Conservation (phyloP, 2,888 invertebrate species). For the Mesochorus sp. region DNA sequence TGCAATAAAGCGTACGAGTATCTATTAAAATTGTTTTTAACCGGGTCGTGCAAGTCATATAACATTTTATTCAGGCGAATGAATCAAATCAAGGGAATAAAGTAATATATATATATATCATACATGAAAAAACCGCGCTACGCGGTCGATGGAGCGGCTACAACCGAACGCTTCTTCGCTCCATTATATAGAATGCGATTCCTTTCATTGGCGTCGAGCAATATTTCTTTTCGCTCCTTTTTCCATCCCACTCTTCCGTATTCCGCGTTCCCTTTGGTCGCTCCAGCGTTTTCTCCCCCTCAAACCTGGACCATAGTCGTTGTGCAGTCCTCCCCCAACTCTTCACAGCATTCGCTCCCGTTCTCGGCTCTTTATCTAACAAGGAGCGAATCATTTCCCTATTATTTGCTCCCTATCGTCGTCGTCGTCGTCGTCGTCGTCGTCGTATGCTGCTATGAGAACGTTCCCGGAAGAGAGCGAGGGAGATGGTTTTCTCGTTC, state of each 20-base stretch:
- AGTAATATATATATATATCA: constrained; percentile 62
- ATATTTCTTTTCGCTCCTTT: constrained; percentile 79
- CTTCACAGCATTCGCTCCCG: constrained; percentile 72
- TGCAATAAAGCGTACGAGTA: constrained; percentile 27
- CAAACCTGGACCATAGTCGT: constrained; percentile 35
- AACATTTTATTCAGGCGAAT: constrained; percentile 54
- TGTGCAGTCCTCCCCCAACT: constrained; percentile 10
- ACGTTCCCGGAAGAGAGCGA: constrained; percentile 42
- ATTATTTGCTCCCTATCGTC: constrained; percentile 81
- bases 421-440: too few species aligned
- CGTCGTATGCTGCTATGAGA: too few species aligned
- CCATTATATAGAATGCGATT: constrained; percentile 69
- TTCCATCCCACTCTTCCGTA: constrained; percentile 22
- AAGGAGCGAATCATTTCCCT: constrained; percentile 82
- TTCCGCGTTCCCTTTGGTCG: constrained; percentile 34
- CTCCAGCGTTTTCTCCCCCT: constrained; percentile 40
- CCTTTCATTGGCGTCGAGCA: constrained; percentile 78
- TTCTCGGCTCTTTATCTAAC: constrained; percentile 80
- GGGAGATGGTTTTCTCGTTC: constrained; percentile 70
- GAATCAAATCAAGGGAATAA: constrained; percentile 55
- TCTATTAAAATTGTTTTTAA: constrained; percentile 54
- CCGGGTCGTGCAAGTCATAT: constrained; percentile 43
- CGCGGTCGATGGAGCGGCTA: constrained; percentile 76
- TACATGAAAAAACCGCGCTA: constrained; percentile 63
- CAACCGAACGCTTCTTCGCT: constrained; percentile 73